These are phyloP conservation scores for Apistogramma diplotaenia DNA, from an alignment of 2,113 vertebrate species.

Conservation along the genomic window DNA sequence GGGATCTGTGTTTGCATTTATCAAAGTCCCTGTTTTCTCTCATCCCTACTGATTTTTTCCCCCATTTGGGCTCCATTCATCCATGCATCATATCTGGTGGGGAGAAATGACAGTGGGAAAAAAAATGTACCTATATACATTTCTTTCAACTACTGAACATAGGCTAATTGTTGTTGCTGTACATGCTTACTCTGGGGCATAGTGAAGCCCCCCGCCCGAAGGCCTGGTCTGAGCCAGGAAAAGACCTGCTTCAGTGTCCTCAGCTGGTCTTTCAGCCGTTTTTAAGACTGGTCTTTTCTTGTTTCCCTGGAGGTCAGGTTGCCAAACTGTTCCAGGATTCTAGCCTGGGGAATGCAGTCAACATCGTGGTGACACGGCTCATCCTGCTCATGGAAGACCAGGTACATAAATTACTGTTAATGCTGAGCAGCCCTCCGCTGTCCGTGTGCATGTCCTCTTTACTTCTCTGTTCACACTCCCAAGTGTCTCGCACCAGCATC, in stretches of 20 bases:
- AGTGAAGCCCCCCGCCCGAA: too few species aligned
- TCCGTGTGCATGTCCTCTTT: not conserved
- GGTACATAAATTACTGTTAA: constrained; percentile 70
- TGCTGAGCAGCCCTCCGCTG: not conserved
- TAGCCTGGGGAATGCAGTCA: constrained; percentile 97
- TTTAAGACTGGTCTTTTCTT: constrained; percentile 99
- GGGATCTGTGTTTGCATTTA: not conserved
- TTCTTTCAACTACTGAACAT: not conserved
- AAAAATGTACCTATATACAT: not conserved
- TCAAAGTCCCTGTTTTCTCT: not conserved
- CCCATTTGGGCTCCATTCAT: not conserved
- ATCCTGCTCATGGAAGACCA: constrained; percentile 97
- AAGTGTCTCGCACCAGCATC: constrained; percentile 24
- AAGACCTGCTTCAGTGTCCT: not conserved
- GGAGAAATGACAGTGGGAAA: not conserved
- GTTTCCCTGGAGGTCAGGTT: constrained; percentile 99
- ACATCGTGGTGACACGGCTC: constrained; percentile 94
- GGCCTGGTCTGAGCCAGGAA: too few species aligned
- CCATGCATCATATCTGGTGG: not conserved
- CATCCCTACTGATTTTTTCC: not conserved
- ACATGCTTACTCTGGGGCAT: too few species aligned
- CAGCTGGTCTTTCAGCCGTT: constrained; percentile 56
- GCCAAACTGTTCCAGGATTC: constrained; percentile 99
- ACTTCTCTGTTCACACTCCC: not conserved
- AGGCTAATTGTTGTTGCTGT: too few species aligned